Conservation (phyloP, 1,140 invertebrate species). For the Macrotrachela quadricornifera region DNA sequence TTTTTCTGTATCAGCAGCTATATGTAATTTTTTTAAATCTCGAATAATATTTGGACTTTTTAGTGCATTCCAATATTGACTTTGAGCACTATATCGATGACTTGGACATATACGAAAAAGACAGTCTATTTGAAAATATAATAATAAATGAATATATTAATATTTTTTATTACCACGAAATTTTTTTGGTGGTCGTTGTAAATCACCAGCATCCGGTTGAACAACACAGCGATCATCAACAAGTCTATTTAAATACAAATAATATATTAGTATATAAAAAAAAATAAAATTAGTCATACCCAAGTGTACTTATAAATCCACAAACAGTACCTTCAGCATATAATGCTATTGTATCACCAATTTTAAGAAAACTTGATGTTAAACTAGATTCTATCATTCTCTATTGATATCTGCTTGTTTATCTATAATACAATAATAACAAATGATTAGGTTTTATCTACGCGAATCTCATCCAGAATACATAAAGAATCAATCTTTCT, state of each 20-base stretch:
- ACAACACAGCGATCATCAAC: slow-evolving; percentile 93
- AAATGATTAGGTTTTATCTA: no score
- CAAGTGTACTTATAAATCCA: slow-evolving; percentile 57
- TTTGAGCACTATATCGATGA: slow-evolving; percentile 95
- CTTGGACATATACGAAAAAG: slow-evolving; percentile 96
- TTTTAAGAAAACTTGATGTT: slow-evolving; percentile 46
- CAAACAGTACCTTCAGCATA: slow-evolving; percentile 78
- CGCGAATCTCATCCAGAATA: no score
- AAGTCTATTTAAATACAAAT: slow-evolving; percentile 45
- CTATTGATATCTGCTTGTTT: no score
- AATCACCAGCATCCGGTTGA: slow-evolving; percentile 76
- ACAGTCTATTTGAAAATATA: slow-evolving; percentile 56
- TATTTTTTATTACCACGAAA: slow-evolving; percentile 53
- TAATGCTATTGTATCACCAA: slow-evolving; percentile 86
- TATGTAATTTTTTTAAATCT: slow-evolving; percentile 7
- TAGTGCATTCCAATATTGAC: slow-evolving; percentile 77
- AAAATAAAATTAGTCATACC: slow-evolving; percentile 41
- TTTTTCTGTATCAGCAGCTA: slow-evolving; percentile 81
- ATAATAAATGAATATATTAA: neutral
- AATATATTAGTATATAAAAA: neutral
- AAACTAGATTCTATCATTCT: neutral
- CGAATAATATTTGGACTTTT: no score
- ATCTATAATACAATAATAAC: no score
- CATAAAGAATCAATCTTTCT: no score
- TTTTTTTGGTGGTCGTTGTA: slow-evolving; percentile 78